Base-by-base conservation (phyloP, 1,140 invertebrate species). In the Plodia interpunctella region DNA sequence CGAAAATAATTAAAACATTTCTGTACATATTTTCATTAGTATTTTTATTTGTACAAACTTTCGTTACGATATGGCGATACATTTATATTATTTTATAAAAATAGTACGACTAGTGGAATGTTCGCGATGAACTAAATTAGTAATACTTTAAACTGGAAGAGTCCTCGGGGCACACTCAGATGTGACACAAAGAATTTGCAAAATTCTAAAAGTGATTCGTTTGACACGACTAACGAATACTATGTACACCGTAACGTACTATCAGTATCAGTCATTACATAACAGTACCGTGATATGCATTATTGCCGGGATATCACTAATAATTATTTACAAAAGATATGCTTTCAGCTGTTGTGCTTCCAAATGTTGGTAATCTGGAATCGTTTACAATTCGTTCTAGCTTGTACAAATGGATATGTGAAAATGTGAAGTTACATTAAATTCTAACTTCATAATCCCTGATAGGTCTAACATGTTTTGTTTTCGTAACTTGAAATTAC, bases 1-100 rank as follows among this genome's bases (percentile, higher is more conserved):
- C n/a, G n/a, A n/a, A n/a, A n/a, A n/a, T n/a, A n/a, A n/a, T n/a
- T n/a, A n/a, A 89, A 88, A 44, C 38, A 89, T 87, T 87, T 88
- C 87, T 90, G 88, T 90, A 90, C 86, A 90, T 90, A 90, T 84
- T 89, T 78, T 81, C 76, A 80, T 81, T 72, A 66, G 76, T 86
- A 73, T 79, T 87, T 88, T 90, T 83, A 88, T 89, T 87, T 80
- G 72, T 70, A 74, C 70, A 66, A 74, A 70, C 58, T 59, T 62
- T 66, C 56, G 63, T 60, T 50, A 58, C 57, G 57, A 57, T 61
- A 57, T 53, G 61, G 20, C 57, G 55, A 63, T 66, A 66, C 60
- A 70, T 62, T 70, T 57, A 63, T 63, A 44, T 44, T 44, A 63
- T 55, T 62, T 69, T 74, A 72, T 66, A 72, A 75, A 75, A 75